These are phyloP conservation scores for Nasonia giraulti DNA, from an alignment of 1,140 invertebrate genomes.

Conservation along the genomic window DNA sequence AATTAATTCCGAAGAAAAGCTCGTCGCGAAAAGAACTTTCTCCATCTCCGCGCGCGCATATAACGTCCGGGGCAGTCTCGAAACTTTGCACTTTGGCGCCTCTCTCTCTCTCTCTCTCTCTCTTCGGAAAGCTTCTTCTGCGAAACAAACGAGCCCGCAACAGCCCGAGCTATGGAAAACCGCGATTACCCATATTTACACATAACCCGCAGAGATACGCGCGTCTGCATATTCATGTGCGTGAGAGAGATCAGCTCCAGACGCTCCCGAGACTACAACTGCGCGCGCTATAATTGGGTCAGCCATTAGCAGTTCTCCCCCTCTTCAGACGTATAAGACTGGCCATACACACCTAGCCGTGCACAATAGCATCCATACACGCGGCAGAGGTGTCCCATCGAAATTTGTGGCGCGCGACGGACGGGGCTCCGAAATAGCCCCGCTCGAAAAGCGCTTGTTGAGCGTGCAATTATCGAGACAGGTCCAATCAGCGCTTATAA, in stretches of 20 bases:
- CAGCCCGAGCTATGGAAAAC: background rate
- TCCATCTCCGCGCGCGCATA: background rate
- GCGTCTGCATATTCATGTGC: background rate
- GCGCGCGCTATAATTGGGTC: background rate
- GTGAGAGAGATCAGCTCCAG: no score
- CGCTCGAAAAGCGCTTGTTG: slow-evolving; percentile 2
- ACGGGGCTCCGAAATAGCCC: background rate
- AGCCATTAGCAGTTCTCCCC: background rate
- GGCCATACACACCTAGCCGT: background rate
- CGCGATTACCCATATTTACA: background rate
- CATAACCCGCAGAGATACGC: background rate
- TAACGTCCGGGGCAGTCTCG: background rate
- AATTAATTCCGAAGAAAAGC: background rate
- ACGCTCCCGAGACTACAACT: background rate
- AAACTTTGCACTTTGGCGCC: background rate
- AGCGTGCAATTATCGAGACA: slow-evolving; percentile 15
- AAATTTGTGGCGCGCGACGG: background rate
- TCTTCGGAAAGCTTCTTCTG: background rate
- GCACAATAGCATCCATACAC: background rate
- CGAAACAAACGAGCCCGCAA: background rate
- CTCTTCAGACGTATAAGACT: background rate
- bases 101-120: background rate
- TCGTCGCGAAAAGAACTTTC: background rate
- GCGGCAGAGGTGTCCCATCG: background rate
- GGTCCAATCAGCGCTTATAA: slow-evolving; percentile 8